phyloP scores from a whole-genome alignment of 1,140 invertebrate genomes.

The Magallana angulata region DNA sequence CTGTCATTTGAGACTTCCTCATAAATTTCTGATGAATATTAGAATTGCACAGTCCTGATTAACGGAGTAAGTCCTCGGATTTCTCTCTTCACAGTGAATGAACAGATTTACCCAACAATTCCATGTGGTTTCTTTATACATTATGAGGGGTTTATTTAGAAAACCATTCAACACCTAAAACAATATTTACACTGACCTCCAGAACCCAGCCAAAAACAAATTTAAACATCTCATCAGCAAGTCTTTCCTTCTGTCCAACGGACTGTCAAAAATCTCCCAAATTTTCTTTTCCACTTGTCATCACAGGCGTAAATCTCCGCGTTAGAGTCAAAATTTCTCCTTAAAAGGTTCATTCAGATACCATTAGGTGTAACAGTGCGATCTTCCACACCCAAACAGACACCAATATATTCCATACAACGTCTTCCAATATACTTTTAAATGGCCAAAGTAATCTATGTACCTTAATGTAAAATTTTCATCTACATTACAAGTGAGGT shows the following conservation, averaged over 20 bases:
- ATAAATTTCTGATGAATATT: not conserved
- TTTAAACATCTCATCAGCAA: not conserved
- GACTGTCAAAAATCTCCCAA: not conserved
- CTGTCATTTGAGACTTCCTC: slow-evolving; percentile 18
- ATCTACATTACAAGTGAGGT: slow-evolving; percentile 2
- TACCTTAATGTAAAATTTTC: slow-evolving; percentile 13
- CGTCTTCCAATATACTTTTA: slow-evolving; percentile 21
- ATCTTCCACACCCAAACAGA: slow-evolving; percentile 13
- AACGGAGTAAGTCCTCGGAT: not conserved
- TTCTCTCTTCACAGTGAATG: slow-evolving; percentile 8
- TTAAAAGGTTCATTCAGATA: slow-evolving; percentile 1
- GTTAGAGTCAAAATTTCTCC: not conserved
- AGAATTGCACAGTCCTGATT: not conserved
- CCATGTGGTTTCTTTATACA: slow-evolving; percentile 28
- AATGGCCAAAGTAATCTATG: slow-evolving; percentile 18
- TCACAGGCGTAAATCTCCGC: not conserved
- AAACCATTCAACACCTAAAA: slow-evolving; percentile 36
- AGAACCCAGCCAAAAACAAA: not conserved
- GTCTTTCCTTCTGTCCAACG: not conserved
- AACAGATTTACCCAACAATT: slow-evolving; percentile 28
- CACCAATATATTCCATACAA: slow-evolving; percentile 18
- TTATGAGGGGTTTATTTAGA: slow-evolving; percentile 34
- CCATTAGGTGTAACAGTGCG: not conserved
- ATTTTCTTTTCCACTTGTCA: not conserved
- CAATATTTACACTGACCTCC: slow-evolving; percentile 23